These are phyloP conservation scores for Oophaga sylvatica DNA, from an alignment of 2,797 vertebrate species.

Conservation along the genomic window DNA sequence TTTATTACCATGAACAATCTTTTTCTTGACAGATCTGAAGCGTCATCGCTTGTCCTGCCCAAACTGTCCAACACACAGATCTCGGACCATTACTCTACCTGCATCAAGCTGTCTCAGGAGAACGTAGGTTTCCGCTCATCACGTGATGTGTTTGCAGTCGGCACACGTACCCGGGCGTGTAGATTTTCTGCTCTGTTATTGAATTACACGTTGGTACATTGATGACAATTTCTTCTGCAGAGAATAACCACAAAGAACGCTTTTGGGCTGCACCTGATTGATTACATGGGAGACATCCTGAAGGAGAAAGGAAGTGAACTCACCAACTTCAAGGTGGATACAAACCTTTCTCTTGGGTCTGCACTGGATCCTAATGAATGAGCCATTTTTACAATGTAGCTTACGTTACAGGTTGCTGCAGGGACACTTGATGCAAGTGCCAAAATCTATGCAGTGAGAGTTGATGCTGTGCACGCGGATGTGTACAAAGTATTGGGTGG, in stretches of 20 bases:
- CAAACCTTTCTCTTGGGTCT: background rate
- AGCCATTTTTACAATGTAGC: background rate
- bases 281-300: constrained; percentile 93
- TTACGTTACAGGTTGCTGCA: constrained; percentile 82
- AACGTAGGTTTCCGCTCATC: constrained; percentile 81
- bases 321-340: constrained; percentile 92
- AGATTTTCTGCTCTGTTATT: background rate
- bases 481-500: constrained; percentile 89
- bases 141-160: background rate
- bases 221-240: constrained; percentile 69
- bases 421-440: constrained; percentile 93
- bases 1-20: background rate
- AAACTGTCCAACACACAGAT: constrained; percentile 89
- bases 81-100: constrained; percentile 92
- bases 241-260: constrained; percentile 98
- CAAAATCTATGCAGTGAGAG: constrained; percentile 93
- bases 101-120: constrained; percentile 92
- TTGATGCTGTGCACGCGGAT: constrained; percentile 91
- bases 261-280: constrained; percentile 93
- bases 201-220: background rate
- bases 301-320: constrained; percentile 87
- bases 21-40: constrained; percentile 69
- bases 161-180: too few species aligned
- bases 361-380: background rate
- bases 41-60: constrained; percentile 74